phyloP scores from a whole-genome alignment of 2,888 invertebrate genomes.

The Mylabris sibirica region DNA sequence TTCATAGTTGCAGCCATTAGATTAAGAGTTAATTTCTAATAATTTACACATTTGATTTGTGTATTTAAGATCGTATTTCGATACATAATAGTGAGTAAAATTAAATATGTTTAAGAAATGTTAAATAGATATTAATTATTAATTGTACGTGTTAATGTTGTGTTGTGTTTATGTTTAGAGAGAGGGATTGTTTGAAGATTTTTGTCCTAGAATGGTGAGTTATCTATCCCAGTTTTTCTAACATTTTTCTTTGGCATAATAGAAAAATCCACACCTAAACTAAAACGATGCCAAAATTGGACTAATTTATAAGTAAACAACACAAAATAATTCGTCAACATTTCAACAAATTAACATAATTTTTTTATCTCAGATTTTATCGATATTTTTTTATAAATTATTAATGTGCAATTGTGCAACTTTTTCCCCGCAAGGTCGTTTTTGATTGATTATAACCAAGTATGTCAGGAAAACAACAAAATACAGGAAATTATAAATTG shows the following conservation, averaged over 20 bases:
- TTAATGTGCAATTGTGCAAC: slow-evolving; percentile 41
- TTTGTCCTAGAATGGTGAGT: slow-evolving; percentile 39
- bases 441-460: slow-evolving; percentile 35
- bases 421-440: slow-evolving; percentile 40
- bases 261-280: too few species aligned
- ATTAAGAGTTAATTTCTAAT: slow-evolving; percentile 14
- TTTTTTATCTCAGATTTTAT: not conserved
- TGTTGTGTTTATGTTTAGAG: slow-evolving; percentile 25
- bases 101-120: not conserved
- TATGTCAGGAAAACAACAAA: slow-evolving; percentile 42
- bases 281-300: too few species aligned
- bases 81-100: slow-evolving; percentile 6
- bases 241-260: too few species aligned
- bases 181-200: slow-evolving; percentile 37
- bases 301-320: too few species aligned
- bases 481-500: slow-evolving; percentile 43
- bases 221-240: slow-evolving; percentile 26
- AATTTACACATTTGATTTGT: slow-evolving; percentile 7
- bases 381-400: not conserved
- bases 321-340: too few species aligned
- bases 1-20: slow-evolving; percentile 11
- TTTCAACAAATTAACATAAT: not conserved
- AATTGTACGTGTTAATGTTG: slow-evolving; percentile 11
- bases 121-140: not conserved
- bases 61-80: slow-evolving; percentile 1